Evolutionary conservation across 2,888 invertebrate genomes (phyloP), one percentile per base, ranked within the genome.

Genomic region (Alcis repandata): DNA sequence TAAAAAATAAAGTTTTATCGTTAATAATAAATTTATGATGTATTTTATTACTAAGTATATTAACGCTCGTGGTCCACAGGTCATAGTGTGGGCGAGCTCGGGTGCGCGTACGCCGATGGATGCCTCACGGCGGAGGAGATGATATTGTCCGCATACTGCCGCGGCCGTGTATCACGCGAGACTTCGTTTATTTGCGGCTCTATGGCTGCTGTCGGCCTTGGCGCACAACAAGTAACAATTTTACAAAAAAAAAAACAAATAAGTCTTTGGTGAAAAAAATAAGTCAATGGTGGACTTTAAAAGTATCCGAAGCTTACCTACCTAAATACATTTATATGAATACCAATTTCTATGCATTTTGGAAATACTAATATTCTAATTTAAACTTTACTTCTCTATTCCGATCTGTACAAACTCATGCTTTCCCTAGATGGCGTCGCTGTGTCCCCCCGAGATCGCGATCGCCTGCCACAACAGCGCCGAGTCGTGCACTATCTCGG

Each of bases 61-160:
- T n/a, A n/a, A n/a, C n/a, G n/a, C n/a, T n/a, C 22, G 20, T 49
- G 17, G 1, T 43, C 9, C 22, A 11, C 66, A 81, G 84, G 84
- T 45, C 84, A 84, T 69, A 86, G 86, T 54, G 96, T 97, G 0
- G 98, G 98, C 36, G 98, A 98, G 86, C 89, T 98, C 22, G 98
- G 97, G 1, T 98, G 98, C 84, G 98, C 97, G 0, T 98, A 98
- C 85, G 98, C 97, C 1, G 98, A 98, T 85, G 97, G 97, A 4
- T 96, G 97, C 68, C 92, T 98, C 59, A 96, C 97, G 0, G 94
- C 95, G 0, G 96, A 97, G 79, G 96, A 98, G 87, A 96, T 96
- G 88, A 95, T 98, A 54, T 84, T 97, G 40, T 94, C 95, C n/a
- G 96, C 97, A 0, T 97, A 97, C 84, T 96, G 95, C 79, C 94